Conservation (phyloP, 2,888 invertebrate genomes). For the Andrena dorsata region DNA sequence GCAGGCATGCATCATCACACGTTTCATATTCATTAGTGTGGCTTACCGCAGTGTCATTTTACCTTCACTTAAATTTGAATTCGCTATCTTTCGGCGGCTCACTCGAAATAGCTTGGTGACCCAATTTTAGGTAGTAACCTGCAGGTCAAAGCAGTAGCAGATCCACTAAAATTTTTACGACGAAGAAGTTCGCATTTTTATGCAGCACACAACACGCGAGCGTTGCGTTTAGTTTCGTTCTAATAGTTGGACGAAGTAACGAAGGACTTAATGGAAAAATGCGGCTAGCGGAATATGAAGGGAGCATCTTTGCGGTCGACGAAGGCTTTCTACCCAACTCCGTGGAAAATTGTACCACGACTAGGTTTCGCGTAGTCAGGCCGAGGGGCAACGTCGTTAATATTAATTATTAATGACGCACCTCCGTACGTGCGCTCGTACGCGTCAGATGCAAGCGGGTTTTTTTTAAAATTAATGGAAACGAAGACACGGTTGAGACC, state of each 20-base stretch:
- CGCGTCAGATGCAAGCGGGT: constrained; percentile 11
- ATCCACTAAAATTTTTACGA: background rate
- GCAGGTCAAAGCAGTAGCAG: background rate
- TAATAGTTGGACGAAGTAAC: background rate
- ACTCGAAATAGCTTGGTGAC: constrained; percentile 14
- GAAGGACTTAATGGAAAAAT: background rate
- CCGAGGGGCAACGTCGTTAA: constrained; percentile 11
- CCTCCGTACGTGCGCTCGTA: constrained; percentile 9
- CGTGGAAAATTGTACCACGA: background rate
- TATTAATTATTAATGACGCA: constrained; percentile 43
- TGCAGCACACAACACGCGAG: background rate
- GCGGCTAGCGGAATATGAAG: no score
- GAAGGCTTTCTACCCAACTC: background rate
- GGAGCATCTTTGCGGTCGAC: background rate
- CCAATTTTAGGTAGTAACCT: constrained; percentile 2
- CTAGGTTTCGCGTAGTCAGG: constrained; percentile 9
- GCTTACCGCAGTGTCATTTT: background rate
- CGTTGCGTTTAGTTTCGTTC: background rate
- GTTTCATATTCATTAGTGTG: background rate
- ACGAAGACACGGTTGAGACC: constrained; percentile 6
- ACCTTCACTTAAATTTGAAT: constrained; percentile 27
- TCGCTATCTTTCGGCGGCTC: constrained; percentile 6
- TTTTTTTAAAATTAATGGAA: constrained; percentile 46
- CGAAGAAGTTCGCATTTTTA: constrained; percentile 1
- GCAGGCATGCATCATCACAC: background rate